Conservation (phyloP, 2,113 vertebrate species). For the Heterotis niloticus region DNA sequence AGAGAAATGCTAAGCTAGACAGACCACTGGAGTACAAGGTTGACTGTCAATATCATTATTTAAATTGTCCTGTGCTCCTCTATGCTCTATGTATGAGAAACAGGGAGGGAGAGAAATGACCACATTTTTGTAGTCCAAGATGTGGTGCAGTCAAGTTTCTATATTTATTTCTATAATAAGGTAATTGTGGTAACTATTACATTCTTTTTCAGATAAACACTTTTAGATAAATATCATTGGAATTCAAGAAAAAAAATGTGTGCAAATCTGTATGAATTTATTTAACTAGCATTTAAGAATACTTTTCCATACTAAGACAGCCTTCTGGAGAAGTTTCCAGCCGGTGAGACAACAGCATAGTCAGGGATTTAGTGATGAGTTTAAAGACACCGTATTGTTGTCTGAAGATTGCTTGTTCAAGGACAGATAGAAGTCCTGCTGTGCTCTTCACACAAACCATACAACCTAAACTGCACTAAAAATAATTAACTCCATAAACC, state of each 20-base stretch:
- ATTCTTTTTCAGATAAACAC: not conserved
- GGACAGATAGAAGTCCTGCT: no score
- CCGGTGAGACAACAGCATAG: no score
- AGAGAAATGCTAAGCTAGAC: slow-evolving; percentile 21
- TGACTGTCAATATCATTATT: not conserved
- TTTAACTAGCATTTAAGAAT: no score
- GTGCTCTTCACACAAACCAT: no score
- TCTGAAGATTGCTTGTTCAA: no score
- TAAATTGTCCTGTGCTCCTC: not conserved
- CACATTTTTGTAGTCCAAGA: not conserved
- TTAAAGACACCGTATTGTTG: no score
- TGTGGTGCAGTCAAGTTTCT: not conserved
- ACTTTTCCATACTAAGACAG: not conserved
- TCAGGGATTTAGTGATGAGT: no score
- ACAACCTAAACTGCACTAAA: no score
- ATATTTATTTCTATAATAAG: slow-evolving; percentile 14
- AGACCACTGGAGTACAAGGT: slow-evolving; percentile 22
- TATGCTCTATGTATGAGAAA: not conserved
- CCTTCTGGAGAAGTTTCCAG: not conserved
- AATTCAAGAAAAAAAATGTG: not conserved
- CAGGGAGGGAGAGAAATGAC: not conserved
- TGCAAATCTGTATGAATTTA: not conserved
- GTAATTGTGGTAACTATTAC: not conserved
- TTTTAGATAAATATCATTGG: not conserved
- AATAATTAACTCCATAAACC: no score